A percentile compares a stretch with the other conserved stretches of the same genome.
Conservation (phyloP, 37 sponge, comb jelly and placozoan genomes). For the Crambe crambe region DNA sequence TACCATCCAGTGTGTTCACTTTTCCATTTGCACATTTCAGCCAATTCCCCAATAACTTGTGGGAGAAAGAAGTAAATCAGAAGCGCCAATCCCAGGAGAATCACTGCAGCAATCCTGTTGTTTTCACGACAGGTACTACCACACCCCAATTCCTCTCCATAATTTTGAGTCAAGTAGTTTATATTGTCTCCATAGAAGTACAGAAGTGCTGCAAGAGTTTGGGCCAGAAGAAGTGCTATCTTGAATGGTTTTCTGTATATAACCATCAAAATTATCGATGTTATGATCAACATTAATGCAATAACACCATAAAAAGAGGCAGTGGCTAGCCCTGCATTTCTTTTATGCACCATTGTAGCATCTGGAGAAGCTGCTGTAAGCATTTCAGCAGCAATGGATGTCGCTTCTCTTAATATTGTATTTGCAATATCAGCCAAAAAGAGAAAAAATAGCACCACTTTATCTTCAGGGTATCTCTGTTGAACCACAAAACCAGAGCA, state of each 20-base stretch:
- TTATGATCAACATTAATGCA: background rate
- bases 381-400: background rate
- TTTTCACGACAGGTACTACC: background rate
- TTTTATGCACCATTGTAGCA: background rate
- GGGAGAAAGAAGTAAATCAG: background rate
- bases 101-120: background rate
- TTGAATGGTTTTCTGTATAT: background rate
- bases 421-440: background rate
- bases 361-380: background rate
- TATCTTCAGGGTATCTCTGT: too few relatives aligned
- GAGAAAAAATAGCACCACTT: background rate
- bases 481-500: too few relatives aligned
- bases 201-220: background rate
- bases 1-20: background rate
- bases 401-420: background rate
- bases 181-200: background rate
- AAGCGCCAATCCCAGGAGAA: background rate
- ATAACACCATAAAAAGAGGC: background rate
- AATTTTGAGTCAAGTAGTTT: background rate
- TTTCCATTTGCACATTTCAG: background rate
- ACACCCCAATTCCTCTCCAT: background rate
- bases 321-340: background rate
- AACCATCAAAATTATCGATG: too few relatives aligned
- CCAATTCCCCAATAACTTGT: background rate
- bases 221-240: background rate